phyloP scores from a whole-genome alignment of 2,113 vertebrate species.

The Chitala chitala region DNA sequence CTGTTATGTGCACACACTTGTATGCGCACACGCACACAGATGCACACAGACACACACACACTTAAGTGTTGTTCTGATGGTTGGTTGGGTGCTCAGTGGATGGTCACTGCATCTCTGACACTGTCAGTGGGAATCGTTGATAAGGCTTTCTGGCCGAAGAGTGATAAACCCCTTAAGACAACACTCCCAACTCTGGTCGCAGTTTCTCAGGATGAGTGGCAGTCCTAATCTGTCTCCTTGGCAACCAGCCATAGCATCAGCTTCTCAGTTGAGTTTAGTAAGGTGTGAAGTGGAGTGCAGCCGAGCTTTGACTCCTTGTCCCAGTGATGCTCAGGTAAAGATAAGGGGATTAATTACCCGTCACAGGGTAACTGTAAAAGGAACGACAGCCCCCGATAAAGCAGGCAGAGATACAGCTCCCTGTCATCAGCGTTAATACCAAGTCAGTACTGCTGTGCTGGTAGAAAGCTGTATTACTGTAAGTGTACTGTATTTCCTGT shows the following conservation, averaged over 20 bases:
- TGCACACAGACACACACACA: too few species aligned
- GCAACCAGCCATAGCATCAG: not conserved
- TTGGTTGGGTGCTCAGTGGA: not conserved
- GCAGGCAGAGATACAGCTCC: too few species aligned
- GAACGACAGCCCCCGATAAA: too few species aligned
- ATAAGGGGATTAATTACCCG: conserved; percentile 16
- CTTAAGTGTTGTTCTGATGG: too few species aligned
- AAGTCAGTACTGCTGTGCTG: too few species aligned
- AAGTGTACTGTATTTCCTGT: too few species aligned
- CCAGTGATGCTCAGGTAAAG: conserved; percentile 11
- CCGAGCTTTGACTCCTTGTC: conserved; percentile 15
- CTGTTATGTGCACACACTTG: too few species aligned
- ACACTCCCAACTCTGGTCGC: conserved; percentile 1
- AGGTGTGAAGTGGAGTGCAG: not conserved
- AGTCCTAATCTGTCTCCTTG: conserved; percentile 11
- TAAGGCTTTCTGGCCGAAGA: conserved; percentile 4
- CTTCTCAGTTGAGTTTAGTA: not conserved
- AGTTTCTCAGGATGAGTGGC: conserved; percentile 17
- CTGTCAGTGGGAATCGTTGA: not conserved
- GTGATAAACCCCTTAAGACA: conserved; percentile 15
- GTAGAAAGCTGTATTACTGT: too few species aligned
- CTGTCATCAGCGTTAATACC: too few species aligned
- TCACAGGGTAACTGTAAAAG: not conserved
- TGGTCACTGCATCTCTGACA: not conserved
- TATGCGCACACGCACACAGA: too few species aligned